phyloP scores from a whole-genome alignment of 2,888 invertebrate genomes.

The Plebejus argus region DNA sequence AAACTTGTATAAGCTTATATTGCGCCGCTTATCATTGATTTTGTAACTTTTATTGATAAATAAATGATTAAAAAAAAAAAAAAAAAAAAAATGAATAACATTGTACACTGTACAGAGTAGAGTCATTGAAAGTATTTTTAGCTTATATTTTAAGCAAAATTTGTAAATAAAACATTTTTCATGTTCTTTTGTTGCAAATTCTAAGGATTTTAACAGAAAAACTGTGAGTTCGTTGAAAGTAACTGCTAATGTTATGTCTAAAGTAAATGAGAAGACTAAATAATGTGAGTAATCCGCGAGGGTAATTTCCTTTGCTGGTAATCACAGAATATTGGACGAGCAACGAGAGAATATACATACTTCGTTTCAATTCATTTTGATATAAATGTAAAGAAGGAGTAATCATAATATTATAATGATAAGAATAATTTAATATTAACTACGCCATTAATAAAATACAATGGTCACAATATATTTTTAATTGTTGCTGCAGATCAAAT shows the following conservation, averaged over 20 bases:
- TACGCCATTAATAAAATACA: too few species aligned
- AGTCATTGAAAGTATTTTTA: not conserved
- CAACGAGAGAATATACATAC: not conserved
- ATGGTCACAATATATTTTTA: too few species aligned
- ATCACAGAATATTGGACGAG: not conserved
- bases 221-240: not conserved
- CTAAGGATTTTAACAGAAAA: not conserved
- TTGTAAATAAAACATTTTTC: not conserved
- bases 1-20: too few species aligned
- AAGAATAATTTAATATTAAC: too few species aligned
- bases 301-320: conserved; percentile 6
- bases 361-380: not conserved
- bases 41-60: too few species aligned
- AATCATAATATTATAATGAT: too few species aligned
- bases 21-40: too few species aligned
- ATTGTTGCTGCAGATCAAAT: too few species aligned
- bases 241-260: conserved; percentile 1
- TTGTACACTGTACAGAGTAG: too few species aligned
- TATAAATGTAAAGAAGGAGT: too few species aligned
- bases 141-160: not conserved
- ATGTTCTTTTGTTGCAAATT: not conserved
- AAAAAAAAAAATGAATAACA: too few species aligned
- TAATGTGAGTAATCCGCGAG: not conserved
- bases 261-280: not conserved
- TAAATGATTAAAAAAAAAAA: too few species aligned